Conservation (phyloP, 2,797 vertebrate species). For the Ctenopoma multispine region DNA sequence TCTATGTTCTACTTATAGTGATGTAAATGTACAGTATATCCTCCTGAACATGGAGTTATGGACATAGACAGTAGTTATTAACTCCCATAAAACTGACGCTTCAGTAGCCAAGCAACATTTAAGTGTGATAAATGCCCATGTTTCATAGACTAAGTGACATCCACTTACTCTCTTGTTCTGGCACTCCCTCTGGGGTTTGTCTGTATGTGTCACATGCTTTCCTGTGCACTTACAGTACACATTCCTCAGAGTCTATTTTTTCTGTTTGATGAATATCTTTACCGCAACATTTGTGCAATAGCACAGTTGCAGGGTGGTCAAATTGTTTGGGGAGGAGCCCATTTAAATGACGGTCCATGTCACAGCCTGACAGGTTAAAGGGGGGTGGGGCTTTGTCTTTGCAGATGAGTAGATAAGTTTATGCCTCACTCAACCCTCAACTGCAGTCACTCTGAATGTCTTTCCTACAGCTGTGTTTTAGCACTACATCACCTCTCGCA, state of each 20-base stretch:
- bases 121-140: constrained; percentile 50
- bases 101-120: constrained; percentile 30
- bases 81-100: constrained; percentile 26
- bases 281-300: constrained; percentile 52
- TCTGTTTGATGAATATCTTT: constrained; percentile 67
- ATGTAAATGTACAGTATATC: not conserved
- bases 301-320: constrained; percentile 32
- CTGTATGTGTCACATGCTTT: constrained; percentile 19
- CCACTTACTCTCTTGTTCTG: constrained; percentile 39
- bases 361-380: constrained; percentile 68
- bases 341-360: constrained; percentile 67
- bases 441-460: constrained; percentile 33
- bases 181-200: constrained; percentile 19
- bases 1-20: not conserved
- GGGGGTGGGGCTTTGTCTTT: constrained; percentile 65
- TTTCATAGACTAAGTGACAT: constrained; percentile 43
- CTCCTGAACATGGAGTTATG: constrained; percentile 9
- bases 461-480: not conserved
- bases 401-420: constrained; percentile 48
- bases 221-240: not conserved
- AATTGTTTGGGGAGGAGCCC: constrained; percentile 45
- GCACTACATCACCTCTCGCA: not conserved
- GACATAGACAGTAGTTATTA: constrained; percentile 14
- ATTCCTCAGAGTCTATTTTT: constrained; percentile 18
- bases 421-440: constrained; percentile 36